Base-by-base conservation (phyloP, 2,888 invertebrate genomes). In the Nomada flava region DNA sequence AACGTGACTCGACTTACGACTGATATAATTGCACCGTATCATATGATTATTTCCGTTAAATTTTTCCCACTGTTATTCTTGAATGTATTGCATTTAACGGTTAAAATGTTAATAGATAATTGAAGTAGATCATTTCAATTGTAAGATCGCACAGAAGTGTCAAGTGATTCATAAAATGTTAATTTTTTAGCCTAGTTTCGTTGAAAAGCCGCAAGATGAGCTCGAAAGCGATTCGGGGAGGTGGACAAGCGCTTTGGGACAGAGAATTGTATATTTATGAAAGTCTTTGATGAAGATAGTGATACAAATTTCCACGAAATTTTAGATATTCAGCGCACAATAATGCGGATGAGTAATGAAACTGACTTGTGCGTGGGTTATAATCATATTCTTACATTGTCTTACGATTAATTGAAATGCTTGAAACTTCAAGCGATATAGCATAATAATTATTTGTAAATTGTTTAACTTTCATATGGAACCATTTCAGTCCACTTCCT, bases 191-290 rank as follows among this genome's bases (percentile, higher is more conserved):
- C 36, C n/a, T 67, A 20, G 23, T 63, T 26, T 47, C 5, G 5
- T 44, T 57, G 26, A 20, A 29, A 57, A 23, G 18, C 23, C 20
- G 13, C 36, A n/a, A 53, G 52, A 20, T 3, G 44, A 11, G n/a
- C 11, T 59, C 26, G 20, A 26, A 29, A 55, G 23, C 15, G 15
- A 18, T 55, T 26, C 10, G 11, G 11, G 11, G 20, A 36, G 36
- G 36, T 36, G 36, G 7, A 7, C 7, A 9, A 36, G 36, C 36
- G n/a, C 10, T 29, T 13, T 55, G 13, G 10, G 18, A 62, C n/a
- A 52, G 11, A 23, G 36, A 53, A 67, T 73, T 65, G 52, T 11
- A 23, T 68, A 62, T 78, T 78, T 68, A 63, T 78, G 55, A n/a
- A 55, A 2, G 63, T 68, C 50, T 13, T 60, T 47, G 36, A 36